Evolutionary conservation across 2,113 vertebrate species (phyloP), one percentile per base, ranked within the genome.

Genomic region (Daubentonia madagascariensis): DNA sequence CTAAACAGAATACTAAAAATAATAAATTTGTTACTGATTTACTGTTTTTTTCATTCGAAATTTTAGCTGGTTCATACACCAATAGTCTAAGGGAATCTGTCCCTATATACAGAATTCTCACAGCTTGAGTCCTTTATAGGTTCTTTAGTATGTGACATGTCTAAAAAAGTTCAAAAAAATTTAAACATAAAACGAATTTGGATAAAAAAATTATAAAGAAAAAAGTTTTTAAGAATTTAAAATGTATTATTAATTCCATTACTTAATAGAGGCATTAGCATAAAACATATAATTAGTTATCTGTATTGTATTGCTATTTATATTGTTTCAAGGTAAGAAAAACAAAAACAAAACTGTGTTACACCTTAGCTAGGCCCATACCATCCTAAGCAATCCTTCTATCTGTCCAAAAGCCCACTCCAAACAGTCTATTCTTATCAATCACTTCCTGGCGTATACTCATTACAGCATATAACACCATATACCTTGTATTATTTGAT

Each of bases 291-390:
- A 80, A 73, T 40, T 59, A 81, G n/a, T 83, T 91, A 96, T 48
- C 40, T 68, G 11, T 63, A 70, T 67, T 35, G 25, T 28, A 28
- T 25, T 35, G 40, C 76, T 93, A 94, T 45, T 40, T 78, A 11
- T 52, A 91, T 40, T 86, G 37, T 88, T 91, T 84, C 52, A 78
- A 91, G 22, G 72, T 96, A 91, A 96, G 73, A 93, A 85, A 93
- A 96, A 89, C 9, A n/a, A 65, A 95, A 63, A 90, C 25, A 89
- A 93, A 92, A 95, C 85, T 30, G 48, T 94, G 17, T 79, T 96
- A 88, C 52, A 80, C n/a, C 10, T 70, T 35, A 81, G 45, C 11
- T 32, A 80, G 30, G 59, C 6, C 79, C 35, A 8, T 43, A 30
- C 86, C 59, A 96, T 8, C 40, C 48, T 92, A 96, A 68, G 37